Percentiles rank a stretch among this genome's conserved stretches.
These are phyloP conservation scores for Schrankia costaestrigalis DNA, from an alignment of 2,888 invertebrate genomes.

Conservation along the genomic window DNA sequence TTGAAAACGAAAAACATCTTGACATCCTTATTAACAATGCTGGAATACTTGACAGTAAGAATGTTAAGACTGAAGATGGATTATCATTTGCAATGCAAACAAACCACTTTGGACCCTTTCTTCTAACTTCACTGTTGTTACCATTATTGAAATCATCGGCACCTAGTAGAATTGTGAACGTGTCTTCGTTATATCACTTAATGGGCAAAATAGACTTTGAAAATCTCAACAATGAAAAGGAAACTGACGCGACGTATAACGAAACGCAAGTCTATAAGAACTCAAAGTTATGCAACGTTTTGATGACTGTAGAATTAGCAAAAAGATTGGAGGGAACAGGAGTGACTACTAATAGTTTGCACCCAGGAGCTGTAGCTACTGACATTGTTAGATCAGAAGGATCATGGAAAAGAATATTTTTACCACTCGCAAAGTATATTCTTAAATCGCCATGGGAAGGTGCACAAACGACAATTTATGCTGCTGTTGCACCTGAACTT, in stretches of 20 bases:
- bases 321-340: slow-evolving; percentile 64
- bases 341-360: slow-evolving; percentile 89
- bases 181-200: slow-evolving; percentile 60
- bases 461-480: slow-evolving; percentile 87
- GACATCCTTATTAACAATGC: slow-evolving; percentile 85
- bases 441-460: slow-evolving; percentile 87
- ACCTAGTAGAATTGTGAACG: slow-evolving; percentile 66
- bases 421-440: slow-evolving; percentile 77
- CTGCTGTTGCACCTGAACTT: slow-evolving; percentile 87
- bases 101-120: slow-evolving; percentile 86
- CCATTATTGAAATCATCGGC: slow-evolving; percentile 62
- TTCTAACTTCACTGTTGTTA: slow-evolving; percentile 84
- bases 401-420: slow-evolving; percentile 66
- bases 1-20: slow-evolving; percentile 67
- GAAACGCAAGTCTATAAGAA: slow-evolving; percentile 56
- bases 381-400: slow-evolving; percentile 86
- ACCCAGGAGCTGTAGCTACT: slow-evolving; percentile 90
- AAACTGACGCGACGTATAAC: slow-evolving; percentile 22
- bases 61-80: slow-evolving; percentile 78
- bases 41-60: slow-evolving; percentile 61
- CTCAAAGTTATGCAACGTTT: slow-evolving; percentile 62
- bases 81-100: slow-evolving; percentile 83
- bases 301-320: slow-evolving; percentile 66
- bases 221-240: slow-evolving; percentile 38
- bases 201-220: slow-evolving; percentile 63